Base-by-base conservation (phyloP, 2,888 invertebrate species). In the Eristalinus aeneus region DNA sequence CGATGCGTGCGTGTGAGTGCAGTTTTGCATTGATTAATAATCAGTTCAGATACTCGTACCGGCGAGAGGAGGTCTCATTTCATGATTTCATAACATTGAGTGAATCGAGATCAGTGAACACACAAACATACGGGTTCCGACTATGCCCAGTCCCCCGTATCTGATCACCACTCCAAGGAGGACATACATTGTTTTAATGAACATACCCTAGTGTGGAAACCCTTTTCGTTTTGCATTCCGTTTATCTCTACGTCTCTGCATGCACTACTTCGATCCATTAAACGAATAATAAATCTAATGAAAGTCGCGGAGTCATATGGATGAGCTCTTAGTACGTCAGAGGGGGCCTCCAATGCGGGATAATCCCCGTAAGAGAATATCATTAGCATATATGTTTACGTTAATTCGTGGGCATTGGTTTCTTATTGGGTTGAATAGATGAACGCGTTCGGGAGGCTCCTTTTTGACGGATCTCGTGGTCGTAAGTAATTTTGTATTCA, bases 371-470 rank as follows among this genome's bases (percentile, higher is more conserved):
- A 88, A 88, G 88, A 88, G 89, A 89, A 89, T 88, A 88, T 85
- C 88, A 89, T 89, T 89, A 89, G 89, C 89, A 89, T 89, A 89
- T 88, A 89, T 88, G 89, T 88, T 89, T 89, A 88, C 88, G 88
- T 85, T 89, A 89, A 89, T 88, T 88, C 87, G 68, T 88, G 88
- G 84, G 88, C 82, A 88, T 88, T 82, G 79, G 88, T 87, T 88
- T 85, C 86, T 88, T 83, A 81, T 77, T 83, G 85, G 82, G 85
- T 81, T 34, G 69, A 80, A 76, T 84, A 80, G 87, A 82, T 75
- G 82, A 86, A 46, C 73, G 74, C 61, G 61, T 68, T 87, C 69
- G 56, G 56, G 23, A 77, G 61, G 68, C 74, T 83, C 60, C 68
- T 87, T 83, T 83, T 79, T 87, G 83, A 87, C 83, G 75, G 78